Evolutionary conservation across 1,140 invertebrate genomes (phyloP).

Genomic region (Lucilia cuprina): DNA sequence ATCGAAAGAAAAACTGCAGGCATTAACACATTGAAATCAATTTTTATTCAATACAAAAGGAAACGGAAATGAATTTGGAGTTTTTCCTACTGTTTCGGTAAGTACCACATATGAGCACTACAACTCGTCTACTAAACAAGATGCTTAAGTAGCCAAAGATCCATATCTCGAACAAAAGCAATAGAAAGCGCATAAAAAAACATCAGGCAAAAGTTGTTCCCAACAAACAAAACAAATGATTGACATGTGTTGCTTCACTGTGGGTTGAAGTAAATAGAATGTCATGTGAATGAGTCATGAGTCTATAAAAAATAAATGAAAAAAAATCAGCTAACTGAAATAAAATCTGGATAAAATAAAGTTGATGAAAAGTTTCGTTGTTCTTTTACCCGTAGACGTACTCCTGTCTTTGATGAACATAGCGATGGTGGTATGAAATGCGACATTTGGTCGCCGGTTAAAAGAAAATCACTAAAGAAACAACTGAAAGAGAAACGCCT

Average conservation of each 20-base stretch:
- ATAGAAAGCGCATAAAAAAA: background rate
- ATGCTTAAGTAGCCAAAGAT: background rate
- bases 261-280: background rate
- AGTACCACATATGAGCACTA: background rate
- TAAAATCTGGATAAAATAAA: background rate
- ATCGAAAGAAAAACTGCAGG: background rate
- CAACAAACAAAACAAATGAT: constrained; percentile 25
- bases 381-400: background rate
- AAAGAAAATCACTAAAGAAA: no score
- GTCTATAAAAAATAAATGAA: background rate
- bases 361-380: background rate
- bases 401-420: background rate
- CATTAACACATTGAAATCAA: background rate
- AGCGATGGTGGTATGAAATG: background rate
- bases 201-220: background rate
- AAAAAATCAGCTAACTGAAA: background rate
- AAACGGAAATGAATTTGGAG: constrained; percentile 32
- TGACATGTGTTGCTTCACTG: no score
- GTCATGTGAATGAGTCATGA: constrained; percentile 19
- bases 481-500: constrained; percentile 5
- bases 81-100: background rate
- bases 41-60: constrained; percentile 3
- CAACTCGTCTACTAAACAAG: background rate
- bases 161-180: background rate
- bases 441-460: constrained; percentile 20